Evolutionary conservation across 2,113 vertebrate genomes (phyloP), one percentile per base, ranked within the genome.

Genomic region (Microcebus murinus): DNA sequence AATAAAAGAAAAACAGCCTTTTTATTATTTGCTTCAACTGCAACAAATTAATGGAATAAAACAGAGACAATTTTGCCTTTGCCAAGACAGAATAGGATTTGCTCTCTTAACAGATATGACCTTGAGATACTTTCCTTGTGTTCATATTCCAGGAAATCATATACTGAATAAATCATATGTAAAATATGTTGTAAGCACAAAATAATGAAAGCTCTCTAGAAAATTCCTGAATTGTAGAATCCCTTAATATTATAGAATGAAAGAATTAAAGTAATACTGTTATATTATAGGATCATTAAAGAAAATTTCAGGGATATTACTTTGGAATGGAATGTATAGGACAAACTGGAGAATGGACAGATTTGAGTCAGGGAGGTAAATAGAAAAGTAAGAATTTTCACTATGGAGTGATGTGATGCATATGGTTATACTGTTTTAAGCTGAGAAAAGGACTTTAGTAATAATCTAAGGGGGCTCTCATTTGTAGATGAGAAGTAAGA

Each of bases 21-120:
- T 85, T 45, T 63, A 86, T 87, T 61, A 92, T 88, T 84, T 36
- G 25, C 18, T 96, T 94, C 39, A 52, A 71, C 52, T 91, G 21
- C 29, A 79, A 50, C 48, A 57, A 50, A 18, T 29, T 27, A 50
- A 0, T 80, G 21, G 34, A 36, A 4, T 65, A 90, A 79, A 95
- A 61, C 13, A 88, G 17, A 76, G 59, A 55, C 4, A 80, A 8
- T 81, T 82, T 90, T 65, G 23, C 36, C 42, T 83, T 85, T 80
- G 59, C 50, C 4, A 50, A 88, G 68, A 68, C 2, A 23, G 36
- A 87, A 55, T 8, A 71, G 31, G 11, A 1, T 87, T 93, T 85
- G 39, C 23, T 93, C 34, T 85, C 55, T 55, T 48, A 50, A 93
- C 76, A 73, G 25, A n/a, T 1, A 50, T 12, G 4, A 57, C 10